Conservation (phyloP, 2,113 vertebrate species). For the Cricetomys ansorgei region DNA sequence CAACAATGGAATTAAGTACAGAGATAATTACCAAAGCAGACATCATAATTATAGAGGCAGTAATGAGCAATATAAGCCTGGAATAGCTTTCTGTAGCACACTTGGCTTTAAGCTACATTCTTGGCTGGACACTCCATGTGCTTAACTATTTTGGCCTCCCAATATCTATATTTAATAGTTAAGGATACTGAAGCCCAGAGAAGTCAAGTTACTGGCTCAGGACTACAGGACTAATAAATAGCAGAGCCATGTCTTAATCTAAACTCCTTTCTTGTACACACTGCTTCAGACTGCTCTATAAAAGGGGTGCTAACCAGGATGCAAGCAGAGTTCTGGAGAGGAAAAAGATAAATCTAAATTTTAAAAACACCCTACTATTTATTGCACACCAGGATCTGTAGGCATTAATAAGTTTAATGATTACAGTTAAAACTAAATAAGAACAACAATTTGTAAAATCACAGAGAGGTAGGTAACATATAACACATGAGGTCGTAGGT, state of each 20-base stretch:
- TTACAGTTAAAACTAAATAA: neutral
- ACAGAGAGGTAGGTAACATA: neutral
- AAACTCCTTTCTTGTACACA: neutral
- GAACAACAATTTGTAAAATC: neutral
- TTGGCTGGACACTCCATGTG: neutral
- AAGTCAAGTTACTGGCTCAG: neutral
- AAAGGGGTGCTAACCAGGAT: neutral
- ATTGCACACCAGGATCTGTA: neutral
- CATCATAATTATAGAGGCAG: neutral
- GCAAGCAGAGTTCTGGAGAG: neutral
- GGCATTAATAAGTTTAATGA: neutral
- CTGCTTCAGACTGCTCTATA: neutral
- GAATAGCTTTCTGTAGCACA: neutral
- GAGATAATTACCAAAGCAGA: neutral
- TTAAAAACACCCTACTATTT: neutral
- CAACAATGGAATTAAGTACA: neutral
- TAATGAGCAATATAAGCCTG: neutral
- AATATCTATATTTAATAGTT: conserved; percentile 21
- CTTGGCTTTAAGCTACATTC: neutral
- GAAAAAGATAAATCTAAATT: neutral
- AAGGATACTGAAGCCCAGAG: conserved; percentile 4
- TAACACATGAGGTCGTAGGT: neutral
- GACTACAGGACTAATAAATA: neutral
- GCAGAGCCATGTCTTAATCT: neutral
- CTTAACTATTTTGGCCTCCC: neutral